These are phyloP conservation scores for Trachymyrmex cornetzi DNA, from an alignment of 1,140 invertebrate genomes.

Conservation along the genomic window DNA sequence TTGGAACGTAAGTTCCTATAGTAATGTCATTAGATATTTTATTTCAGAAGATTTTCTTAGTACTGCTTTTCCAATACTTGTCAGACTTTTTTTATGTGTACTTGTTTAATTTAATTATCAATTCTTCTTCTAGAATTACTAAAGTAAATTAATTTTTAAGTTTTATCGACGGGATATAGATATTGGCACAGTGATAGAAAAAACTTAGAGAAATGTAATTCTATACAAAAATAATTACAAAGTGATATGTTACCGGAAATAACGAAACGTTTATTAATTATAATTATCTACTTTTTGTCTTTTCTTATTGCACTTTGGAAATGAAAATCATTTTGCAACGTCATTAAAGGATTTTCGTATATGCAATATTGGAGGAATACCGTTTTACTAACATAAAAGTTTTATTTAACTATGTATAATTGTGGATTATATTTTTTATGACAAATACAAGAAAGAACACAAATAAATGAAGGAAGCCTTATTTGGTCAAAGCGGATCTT, in stretches of 20 bases:
- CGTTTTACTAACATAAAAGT: neutral
- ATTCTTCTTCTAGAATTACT: constrained; percentile 8
- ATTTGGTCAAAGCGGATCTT: too few species aligned
- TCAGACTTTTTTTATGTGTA: neutral
- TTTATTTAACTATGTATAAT: neutral
- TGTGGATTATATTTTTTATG: neutral
- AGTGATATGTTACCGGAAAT: neutral
- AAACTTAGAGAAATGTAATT: neutral
- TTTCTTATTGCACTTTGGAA: neutral
- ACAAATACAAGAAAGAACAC: neutral
- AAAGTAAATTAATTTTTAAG: neutral
- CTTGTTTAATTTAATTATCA: neutral
- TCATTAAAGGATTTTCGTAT: neutral
- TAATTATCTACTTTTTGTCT: neutral
- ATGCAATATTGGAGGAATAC: neutral
- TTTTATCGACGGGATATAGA: neutral
- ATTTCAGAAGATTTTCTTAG: neutral
- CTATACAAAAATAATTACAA: neutral
- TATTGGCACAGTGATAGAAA: too few species aligned
- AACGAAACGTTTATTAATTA: neutral
- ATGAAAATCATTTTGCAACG: neutral
- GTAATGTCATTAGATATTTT: neutral
- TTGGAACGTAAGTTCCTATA: neutral
- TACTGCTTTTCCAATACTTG: neutral
- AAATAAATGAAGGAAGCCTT: too few species aligned